These are phyloP conservation scores for Cotesia congregata DNA, from an alignment of 2,888 invertebrate species.

Conservation along the genomic window DNA sequence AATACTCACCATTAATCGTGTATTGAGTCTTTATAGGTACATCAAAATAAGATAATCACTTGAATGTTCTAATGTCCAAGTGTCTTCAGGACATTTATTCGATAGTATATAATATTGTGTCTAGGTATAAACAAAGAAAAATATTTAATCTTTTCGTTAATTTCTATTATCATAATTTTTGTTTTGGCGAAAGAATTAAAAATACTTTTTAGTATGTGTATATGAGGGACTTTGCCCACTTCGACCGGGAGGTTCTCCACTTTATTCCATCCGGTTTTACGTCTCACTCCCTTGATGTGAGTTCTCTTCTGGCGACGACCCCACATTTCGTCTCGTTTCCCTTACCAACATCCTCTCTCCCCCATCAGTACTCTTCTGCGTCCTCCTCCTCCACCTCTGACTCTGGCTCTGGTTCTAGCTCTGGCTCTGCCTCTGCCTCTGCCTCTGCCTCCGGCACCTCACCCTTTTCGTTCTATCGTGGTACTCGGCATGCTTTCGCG, in stretches of 20 bases:
- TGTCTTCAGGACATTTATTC: neutral
- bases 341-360: conserved; percentile 28
- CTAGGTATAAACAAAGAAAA: no score
- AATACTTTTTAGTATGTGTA: conserved; percentile 37
- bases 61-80: no score
- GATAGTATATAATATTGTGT: no score
- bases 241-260: conserved; percentile 51
- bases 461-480: conserved; percentile 47
- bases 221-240: conserved; percentile 59
- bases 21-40: conserved; percentile 20
- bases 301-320: conserved; percentile 20
- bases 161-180: conserved; percentile 35
- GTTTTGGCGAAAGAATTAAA: conserved; percentile 46
- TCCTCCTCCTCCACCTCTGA: conserved; percentile 37
- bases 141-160: no score
- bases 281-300: conserved; percentile 26
- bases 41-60: conserved; percentile 32
- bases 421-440: conserved; percentile 19
- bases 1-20: conserved; percentile 24
- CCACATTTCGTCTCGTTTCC: conserved; percentile 13
- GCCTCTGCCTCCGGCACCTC: conserved; percentile 47
- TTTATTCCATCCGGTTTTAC: conserved; percentile 47
- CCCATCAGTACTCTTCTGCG: conserved; percentile 39
- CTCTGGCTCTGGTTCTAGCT: conserved; percentile 39
- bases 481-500: conserved; percentile 68